A percentile compares a stretch with the other conserved stretches of the same genome.
phyloP scores from a whole-genome alignment of 1,140 invertebrate species.

The Meloidogyne exigua region DNA sequence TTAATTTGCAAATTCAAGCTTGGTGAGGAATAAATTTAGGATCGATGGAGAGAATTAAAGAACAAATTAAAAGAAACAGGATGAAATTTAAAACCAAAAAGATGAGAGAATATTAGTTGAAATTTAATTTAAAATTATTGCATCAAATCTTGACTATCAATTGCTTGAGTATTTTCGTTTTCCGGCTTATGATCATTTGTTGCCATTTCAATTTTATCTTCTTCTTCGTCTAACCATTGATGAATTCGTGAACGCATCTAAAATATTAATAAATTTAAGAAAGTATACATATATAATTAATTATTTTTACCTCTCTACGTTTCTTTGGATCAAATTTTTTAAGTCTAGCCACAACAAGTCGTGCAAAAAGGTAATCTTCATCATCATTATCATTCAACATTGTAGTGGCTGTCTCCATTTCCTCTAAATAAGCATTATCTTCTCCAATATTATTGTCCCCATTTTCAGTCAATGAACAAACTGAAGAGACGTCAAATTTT shows the following conservation, averaged over 20 bases:
- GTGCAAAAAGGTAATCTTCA: constrained; percentile 50
- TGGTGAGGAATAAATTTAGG: too few species aligned
- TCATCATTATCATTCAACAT: constrained; percentile 30
- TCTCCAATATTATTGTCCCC: constrained; percentile 6
- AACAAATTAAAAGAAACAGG: background rate
- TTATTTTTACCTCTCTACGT: constrained; percentile 36
- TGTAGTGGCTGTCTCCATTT: constrained; percentile 2
- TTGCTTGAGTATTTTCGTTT: background rate
- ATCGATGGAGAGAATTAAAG: too few species aligned
- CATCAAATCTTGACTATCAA: background rate
- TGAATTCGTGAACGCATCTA: constrained; percentile 44
- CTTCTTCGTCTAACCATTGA: constrained; percentile 41
- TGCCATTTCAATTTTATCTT: constrained; percentile 38
- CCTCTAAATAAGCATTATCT: constrained; percentile 11
- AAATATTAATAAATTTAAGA: constrained; percentile 32
- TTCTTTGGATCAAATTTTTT: constrained; percentile 51
- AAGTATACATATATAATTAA: background rate
- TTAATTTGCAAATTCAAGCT: too few species aligned
- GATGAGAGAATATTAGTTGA: background rate
- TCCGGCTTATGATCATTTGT: background rate
- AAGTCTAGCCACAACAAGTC: constrained; percentile 52
- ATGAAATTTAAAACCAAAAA: background rate
- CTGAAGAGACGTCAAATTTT: background rate
- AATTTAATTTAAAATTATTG: background rate
- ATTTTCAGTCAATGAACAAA: background rate